These are phyloP conservation scores for Betta splendens DNA, from an alignment of 2,797 vertebrate genomes.

Conservation along the genomic window DNA sequence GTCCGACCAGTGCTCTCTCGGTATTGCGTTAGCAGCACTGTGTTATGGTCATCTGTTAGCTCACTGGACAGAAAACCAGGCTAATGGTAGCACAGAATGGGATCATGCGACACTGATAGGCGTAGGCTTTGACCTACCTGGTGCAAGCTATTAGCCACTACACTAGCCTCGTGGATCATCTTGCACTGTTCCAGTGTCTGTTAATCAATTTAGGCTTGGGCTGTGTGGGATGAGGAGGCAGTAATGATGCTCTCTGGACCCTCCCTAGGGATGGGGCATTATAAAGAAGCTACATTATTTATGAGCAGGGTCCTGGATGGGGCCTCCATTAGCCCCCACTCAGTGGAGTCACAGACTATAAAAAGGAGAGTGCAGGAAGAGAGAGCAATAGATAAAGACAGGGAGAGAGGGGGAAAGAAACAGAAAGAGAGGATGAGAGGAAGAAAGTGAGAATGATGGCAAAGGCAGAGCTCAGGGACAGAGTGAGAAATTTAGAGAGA, in stretches of 20 bases:
- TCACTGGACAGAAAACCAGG: conserved; percentile 51
- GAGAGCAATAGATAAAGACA: conserved; percentile 57
- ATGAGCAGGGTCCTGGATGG: conserved; percentile 94
- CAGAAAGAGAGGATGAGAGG: conserved; percentile 43
- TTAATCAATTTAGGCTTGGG: conserved; percentile 99
- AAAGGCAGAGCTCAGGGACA: conserved; percentile 47
- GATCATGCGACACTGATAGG: conserved; percentile 87
- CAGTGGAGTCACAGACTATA: conserved; percentile 88
- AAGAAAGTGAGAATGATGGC: conserved; percentile 55
- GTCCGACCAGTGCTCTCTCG: conserved; percentile 27
- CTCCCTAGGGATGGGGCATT: conserved; percentile 91
- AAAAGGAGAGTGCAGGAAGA: conserved; percentile 72
- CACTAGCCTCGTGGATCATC: conserved; percentile 95
- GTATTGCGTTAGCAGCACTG: conserved; percentile 64
- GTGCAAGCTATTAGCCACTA: conserved; percentile 76
- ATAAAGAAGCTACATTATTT: conserved; percentile 99
- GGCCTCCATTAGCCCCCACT: conserved; percentile 96
- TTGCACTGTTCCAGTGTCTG: conserved; percentile 95
- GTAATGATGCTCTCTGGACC: conserved; percentile 98
- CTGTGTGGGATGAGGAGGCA: conserved; percentile 94
- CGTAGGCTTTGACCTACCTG: conserved; percentile 77
- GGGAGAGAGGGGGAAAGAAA: conserved; percentile 33
- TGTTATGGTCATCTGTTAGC: conserved; percentile 68
- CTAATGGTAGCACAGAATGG: conserved; percentile 82
- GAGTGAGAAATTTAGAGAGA: conserved; percentile 43